Evolutionary conservation across 2,113 vertebrate genomes (phyloP).

Genomic region (Agelaius phoeniceus): DNA sequence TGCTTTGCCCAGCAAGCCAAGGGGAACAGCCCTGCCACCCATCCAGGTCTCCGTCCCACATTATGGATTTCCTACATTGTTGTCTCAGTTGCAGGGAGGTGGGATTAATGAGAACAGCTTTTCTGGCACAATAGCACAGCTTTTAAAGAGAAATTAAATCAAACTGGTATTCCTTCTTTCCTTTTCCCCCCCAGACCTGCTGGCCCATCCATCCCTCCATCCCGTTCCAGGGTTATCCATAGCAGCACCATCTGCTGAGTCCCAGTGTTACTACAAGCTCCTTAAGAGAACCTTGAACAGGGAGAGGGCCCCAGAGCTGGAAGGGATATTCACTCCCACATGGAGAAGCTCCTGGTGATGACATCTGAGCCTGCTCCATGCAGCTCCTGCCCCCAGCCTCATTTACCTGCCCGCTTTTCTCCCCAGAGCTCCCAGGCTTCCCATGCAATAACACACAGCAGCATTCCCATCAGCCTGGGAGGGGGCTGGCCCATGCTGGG

Average conservation of each 20-base stretch:
- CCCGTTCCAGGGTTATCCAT: neutral
- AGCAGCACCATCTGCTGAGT: conserved; percentile 45
- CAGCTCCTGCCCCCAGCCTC: neutral
- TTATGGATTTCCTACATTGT: neutral
- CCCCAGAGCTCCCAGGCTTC: neutral
- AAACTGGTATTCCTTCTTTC: neutral
- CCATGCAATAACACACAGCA: neutral
- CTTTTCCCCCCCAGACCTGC: neutral
- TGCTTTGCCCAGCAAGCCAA: neutral
- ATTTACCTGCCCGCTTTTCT: neutral
- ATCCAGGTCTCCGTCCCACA: accelerated
- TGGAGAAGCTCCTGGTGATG: neutral
- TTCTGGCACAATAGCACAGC: neutral
- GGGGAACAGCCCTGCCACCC: neutral
- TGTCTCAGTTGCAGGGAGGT: neutral
- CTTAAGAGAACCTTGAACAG: neutral
- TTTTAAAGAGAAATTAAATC: neutral
- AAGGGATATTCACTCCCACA: accelerated
- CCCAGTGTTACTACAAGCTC: neutral
- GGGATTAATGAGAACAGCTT: neutral
- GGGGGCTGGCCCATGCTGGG: conserved; percentile 58
- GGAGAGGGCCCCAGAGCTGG: neutral
- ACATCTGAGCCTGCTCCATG: neutral
- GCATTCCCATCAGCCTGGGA: conserved; percentile 16
- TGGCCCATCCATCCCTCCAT: neutral